Evolutionary conservation across 2,797 vertebrate genomes (phyloP).

Genomic region (Lacerta bilineata): DNA sequence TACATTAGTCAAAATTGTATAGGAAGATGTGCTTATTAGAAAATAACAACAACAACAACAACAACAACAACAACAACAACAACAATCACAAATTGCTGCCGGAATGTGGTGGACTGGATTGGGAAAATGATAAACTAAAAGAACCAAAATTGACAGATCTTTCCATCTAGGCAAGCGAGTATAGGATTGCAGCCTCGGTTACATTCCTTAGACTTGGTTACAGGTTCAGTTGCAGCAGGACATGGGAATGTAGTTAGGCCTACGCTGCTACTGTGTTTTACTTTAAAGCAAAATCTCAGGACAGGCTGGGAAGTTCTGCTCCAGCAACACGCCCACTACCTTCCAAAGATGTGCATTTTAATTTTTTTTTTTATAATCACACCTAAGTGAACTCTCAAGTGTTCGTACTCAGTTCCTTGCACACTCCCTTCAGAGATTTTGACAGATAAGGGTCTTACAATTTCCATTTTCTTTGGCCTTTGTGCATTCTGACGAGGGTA

Average conservation of each 20-base stretch:
- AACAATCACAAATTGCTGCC: too few species aligned
- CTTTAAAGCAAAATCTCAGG: not conserved
- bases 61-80: too few species aligned
- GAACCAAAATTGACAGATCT: too few species aligned
- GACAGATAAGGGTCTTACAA: not conserved
- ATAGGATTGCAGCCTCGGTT: not conserved
- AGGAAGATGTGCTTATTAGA: too few species aligned
- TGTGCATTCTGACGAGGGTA: slow-evolving; percentile 1
- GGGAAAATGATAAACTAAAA: too few species aligned
- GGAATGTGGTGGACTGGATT: too few species aligned
- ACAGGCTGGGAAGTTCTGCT: not conserved
- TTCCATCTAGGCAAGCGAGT: too few species aligned
- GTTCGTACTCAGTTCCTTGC: not conserved
- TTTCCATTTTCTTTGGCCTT: slow-evolving; percentile 7
- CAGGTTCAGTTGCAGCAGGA: not conserved
- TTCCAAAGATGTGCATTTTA: not conserved
- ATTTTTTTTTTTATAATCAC: not conserved
- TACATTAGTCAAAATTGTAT: too few species aligned
- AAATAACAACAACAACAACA: too few species aligned
- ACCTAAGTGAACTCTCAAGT: not conserved
- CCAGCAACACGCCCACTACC: not conserved
- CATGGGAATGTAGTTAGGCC: not conserved
- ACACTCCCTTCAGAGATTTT: not conserved
- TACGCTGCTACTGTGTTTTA: not conserved
- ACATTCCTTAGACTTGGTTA: not conserved